Evolutionary conservation across 1,140 invertebrate genomes (phyloP).

Genomic region (Asbolus verrucosus): DNA sequence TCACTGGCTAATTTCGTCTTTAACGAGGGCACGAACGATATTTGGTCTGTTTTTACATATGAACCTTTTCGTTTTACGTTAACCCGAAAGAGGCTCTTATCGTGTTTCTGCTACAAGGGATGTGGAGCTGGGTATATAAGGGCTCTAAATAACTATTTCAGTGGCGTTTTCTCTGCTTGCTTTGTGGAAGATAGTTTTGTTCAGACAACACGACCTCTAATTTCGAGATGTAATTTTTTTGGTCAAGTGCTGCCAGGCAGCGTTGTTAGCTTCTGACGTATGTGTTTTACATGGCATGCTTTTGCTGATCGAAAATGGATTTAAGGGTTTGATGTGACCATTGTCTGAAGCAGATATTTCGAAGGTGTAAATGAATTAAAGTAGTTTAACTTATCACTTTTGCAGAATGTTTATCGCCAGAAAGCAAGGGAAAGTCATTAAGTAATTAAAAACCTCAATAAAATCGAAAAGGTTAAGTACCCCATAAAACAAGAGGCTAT

Average conservation of each 20-base stretch:
- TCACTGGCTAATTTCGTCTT: slow-evolving; percentile 41
- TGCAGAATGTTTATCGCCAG: no score
- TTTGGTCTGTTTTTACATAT: slow-evolving; percentile 38
- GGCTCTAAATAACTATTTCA: slow-evolving; percentile 18
- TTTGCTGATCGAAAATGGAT: no score
- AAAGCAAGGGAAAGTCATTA: not conserved
- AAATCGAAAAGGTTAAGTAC: slow-evolving; percentile 25
- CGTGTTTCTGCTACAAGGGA: slow-evolving; percentile 9
- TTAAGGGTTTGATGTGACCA: no score
- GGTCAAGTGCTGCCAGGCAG: no score
- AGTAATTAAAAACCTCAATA: slow-evolving; percentile 10
- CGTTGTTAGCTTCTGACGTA: no score
- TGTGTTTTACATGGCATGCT: no score
- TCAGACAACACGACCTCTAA: not conserved
- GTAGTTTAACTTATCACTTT: no score
- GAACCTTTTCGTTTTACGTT: slow-evolving; percentile 34
- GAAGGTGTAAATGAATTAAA: no score
- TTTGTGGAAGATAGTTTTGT: no score
- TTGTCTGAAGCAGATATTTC: no score
- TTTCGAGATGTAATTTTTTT: no score
- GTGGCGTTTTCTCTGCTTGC: not conserved
- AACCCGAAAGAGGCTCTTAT: slow-evolving; percentile 28
- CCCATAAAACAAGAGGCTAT: not conserved
- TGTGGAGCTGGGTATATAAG: not conserved
- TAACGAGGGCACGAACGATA: slow-evolving; percentile 29